Evolutionary conservation across 2,797 vertebrate species (phyloP), one percentile per base, ranked within the genome.

Genomic region (Coendou prehensilis): DNA sequence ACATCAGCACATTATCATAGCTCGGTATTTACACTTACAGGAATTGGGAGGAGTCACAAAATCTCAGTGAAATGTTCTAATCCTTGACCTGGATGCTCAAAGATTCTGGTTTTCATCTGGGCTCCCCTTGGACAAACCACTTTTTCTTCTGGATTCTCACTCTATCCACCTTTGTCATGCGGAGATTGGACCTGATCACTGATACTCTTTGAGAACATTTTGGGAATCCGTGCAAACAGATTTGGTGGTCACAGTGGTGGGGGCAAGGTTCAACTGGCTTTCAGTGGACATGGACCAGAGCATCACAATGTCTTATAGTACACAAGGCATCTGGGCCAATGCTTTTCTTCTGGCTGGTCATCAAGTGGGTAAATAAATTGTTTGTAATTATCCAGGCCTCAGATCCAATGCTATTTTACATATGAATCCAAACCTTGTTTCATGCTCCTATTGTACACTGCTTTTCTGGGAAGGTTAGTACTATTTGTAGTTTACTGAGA

Each of bases 391-490:
- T 78, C 45, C 50, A 63, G 18, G 26, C 47, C 81, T 26, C 18
- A n/a, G 71, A 52, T 7, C n/a, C 37, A 80, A 33, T 64, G 92
- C 82, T 85, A 22, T 69, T 94, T 56, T 64, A 78, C 5, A 28
- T 75, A 45, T n/a, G 37, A 89, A 56, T 0, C 54, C 26, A 78
- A 61, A 56, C 41, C 17, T 8, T 59, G 7, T 30, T 90, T 92
- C 47, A 10, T 63, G 50, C 69, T 26, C 59, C 89, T 47, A 90
- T 33, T 22, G 83, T 5, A 13, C 26, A 37, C 63, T 22, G 71
- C 75, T 80, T 91, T 89, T 87, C 92, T 83, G 83, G 83, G 87
- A 83, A 96, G 33, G 18, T 10, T 82, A 45, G 64, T 15, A 22
- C 33, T 23, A 26, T 17, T 85, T 37, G 28, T 41, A 45, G 56